Percentiles rank a stretch among this genome's conserved stretches.
Conservation (phyloP, 2,888 invertebrate genomes). For the Heliconius cydno region DNA sequence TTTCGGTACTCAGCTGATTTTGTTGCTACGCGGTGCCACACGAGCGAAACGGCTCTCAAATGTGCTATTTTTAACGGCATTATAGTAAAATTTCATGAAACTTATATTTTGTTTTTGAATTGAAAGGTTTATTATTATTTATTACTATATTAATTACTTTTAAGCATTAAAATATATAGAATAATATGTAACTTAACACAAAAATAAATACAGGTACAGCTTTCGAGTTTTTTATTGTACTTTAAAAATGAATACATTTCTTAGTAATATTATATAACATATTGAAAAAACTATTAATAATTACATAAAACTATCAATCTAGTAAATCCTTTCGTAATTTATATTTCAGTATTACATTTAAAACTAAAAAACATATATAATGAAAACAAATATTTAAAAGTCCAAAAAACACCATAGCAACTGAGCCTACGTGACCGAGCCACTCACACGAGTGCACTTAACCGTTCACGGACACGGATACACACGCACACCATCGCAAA, state of each 20-base stretch:
- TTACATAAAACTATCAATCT: no score
- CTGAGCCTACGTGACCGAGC: constrained; percentile 80
- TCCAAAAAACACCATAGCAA: constrained; percentile 65
- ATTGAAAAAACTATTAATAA: no score
- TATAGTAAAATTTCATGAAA: not conserved
- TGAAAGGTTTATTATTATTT: not conserved
- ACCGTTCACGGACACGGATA: constrained; percentile 56
- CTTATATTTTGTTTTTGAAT: not conserved
- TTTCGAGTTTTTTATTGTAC: no score
- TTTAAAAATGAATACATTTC: no score
- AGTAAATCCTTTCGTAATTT: no score
- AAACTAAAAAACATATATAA: no score
- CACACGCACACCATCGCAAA: constrained; percentile 62
- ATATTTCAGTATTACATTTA: no score
- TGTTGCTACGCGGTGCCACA: constrained; percentile 75
- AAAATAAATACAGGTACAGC: no score
- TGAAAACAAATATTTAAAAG: constrained; percentile 45
- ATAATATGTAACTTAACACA: no score
- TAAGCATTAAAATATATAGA: no score
- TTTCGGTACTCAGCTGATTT: constrained; percentile 70
- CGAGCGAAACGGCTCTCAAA: constrained; percentile 58
- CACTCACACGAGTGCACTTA: constrained; percentile 61
- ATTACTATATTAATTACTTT: no score
- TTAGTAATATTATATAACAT: no score
- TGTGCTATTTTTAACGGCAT: not conserved